Evolutionary conservation across 2,888 invertebrate species (phyloP).

Genomic region (Zhuqinia jingwanae): DNA sequence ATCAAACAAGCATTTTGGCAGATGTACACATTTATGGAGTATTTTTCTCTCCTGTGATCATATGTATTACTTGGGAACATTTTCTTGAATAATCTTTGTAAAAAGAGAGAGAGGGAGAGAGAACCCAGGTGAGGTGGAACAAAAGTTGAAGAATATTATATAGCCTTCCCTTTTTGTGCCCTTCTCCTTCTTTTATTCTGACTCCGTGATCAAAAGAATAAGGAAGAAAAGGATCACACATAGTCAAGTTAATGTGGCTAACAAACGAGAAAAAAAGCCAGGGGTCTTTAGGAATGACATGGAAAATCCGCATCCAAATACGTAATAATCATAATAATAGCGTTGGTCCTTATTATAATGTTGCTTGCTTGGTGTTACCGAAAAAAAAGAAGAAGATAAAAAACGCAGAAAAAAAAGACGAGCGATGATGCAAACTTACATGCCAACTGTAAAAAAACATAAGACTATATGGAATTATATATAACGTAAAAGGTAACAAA

Average conservation of each 20-base stretch:
- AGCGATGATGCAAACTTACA: slow-evolving; percentile 22
- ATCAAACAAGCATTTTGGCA: slow-evolving; percentile 25
- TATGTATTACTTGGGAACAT: slow-evolving; percentile 37
- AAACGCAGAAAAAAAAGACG: slow-evolving; percentile 36
- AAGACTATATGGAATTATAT: neutral
- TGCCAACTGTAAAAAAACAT: neutral
- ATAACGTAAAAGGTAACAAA: neutral
- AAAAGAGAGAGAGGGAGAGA: too few relatives aligned
- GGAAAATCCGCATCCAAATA: slow-evolving; percentile 57
- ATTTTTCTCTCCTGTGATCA: neutral
- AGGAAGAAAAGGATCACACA: slow-evolving; percentile 60
- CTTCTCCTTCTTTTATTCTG: slow-evolving; percentile 51
- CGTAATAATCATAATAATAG: slow-evolving; percentile 69
- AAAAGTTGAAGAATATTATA: slow-evolving; percentile 10
- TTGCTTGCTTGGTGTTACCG: neutral
- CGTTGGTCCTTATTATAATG: slow-evolving; percentile 50
- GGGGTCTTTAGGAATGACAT: slow-evolving; percentile 56
- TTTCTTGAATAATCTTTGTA: slow-evolving; percentile 37
- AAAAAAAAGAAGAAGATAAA: too few relatives aligned
- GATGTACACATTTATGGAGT: slow-evolving; percentile 17
- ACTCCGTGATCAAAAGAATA: slow-evolving; percentile 56
- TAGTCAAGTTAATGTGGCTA: slow-evolving; percentile 57
- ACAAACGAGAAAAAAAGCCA: slow-evolving; percentile 62
- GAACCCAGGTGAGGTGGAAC: slow-evolving; percentile 42
- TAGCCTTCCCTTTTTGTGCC: slow-evolving; percentile 15